Base-by-base conservation (phyloP, 1,140 invertebrate genomes). In the Daktulosphaira vitifoliae region DNA sequence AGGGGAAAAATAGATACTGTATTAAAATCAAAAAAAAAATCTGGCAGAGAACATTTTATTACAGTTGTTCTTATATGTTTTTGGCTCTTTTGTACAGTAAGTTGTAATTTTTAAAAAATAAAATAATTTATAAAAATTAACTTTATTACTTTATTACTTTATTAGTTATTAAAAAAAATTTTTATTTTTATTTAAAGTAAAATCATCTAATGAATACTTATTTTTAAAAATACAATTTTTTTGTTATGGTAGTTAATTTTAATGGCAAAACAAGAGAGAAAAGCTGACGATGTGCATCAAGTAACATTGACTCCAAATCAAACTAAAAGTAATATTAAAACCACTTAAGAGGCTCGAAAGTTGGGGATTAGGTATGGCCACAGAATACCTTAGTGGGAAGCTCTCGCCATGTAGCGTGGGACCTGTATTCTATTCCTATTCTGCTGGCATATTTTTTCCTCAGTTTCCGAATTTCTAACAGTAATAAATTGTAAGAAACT, bases 241-340 rank as follows among this genome's bases (percentile, higher is more conserved):
- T 33, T 33, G 29, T 33, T 33, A 33, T 48, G 13, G 13, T 8
- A 62, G 56, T 4, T 62, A 48, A 20, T 62, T 15, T 20, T 62
- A 2, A 62, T 86, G 75, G 76, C 78, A 42, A 84, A 83, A 69
- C 81, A 78, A 65, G 84, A 85, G 68, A 83, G 79, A 69, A 76
- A 81, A n/a, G 75, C 79, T 46, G 72, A 77, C 7, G 74, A 78
- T 48, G 42, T 66, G 4, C 81, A 80, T 70, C 83, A 83, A 68
- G 76, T 86, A 6, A 82, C 80, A 20, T 74, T 88, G 49, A 77
- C 80, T 15, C 69, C 51, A 29, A 68, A 71, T 33, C 26, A 72
- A 69, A 68, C 68, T 15, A 69, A 56, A 69, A 73, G 75, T 76
- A 76, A 75, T 72, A 71, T 75, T 75, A 72, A 65, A n/a, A n/a